Evolutionary conservation across 2,113 vertebrate species (phyloP).

Genomic region (Lucifuga dentata): DNA sequence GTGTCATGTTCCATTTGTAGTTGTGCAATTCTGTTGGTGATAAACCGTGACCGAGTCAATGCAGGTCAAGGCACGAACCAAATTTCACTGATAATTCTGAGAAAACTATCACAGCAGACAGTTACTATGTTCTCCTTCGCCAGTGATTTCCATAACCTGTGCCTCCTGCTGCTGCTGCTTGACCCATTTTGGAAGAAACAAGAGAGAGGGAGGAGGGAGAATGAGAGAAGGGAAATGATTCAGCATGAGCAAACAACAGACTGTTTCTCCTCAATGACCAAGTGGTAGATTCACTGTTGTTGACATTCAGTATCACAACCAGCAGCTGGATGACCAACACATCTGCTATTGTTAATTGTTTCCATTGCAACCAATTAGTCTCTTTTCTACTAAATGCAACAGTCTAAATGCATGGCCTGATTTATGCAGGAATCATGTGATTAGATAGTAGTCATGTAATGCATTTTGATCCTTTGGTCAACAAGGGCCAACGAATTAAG

Average conservation of each 20-base stretch:
- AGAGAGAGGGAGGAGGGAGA: conserved; percentile 20
- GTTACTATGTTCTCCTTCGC: conserved; percentile 2
- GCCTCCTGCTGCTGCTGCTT: conserved; percentile 34
- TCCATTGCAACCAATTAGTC: not conserved
- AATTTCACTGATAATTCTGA: not conserved
- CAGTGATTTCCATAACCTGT: conserved; percentile 14
- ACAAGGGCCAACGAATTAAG: conserved; percentile 1
- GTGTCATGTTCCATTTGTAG: not conserved
- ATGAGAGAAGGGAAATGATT: conserved; percentile 69
- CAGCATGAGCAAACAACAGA: conserved; percentile 71
- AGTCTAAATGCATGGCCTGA: not conserved
- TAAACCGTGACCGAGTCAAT: not conserved
- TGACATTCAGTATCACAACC: not conserved
- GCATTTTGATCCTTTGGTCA: not conserved
- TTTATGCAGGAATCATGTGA: too few relatives aligned
- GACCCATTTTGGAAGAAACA: conserved; percentile 60
- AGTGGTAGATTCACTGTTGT: conserved; percentile 50
- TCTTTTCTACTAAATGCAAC: not conserved
- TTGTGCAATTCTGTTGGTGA: not conserved
- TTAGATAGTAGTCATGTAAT: too few relatives aligned
- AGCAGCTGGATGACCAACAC: conserved; percentile 21
- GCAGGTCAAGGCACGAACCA: conserved; percentile 1
- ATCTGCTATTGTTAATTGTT: conserved; percentile 8
- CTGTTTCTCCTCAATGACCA: conserved; percentile 18
- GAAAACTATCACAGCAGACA: not conserved